phyloP scores from a whole-genome alignment of 2,797 vertebrate genomes.

The Pelochelys cantorii region DNA sequence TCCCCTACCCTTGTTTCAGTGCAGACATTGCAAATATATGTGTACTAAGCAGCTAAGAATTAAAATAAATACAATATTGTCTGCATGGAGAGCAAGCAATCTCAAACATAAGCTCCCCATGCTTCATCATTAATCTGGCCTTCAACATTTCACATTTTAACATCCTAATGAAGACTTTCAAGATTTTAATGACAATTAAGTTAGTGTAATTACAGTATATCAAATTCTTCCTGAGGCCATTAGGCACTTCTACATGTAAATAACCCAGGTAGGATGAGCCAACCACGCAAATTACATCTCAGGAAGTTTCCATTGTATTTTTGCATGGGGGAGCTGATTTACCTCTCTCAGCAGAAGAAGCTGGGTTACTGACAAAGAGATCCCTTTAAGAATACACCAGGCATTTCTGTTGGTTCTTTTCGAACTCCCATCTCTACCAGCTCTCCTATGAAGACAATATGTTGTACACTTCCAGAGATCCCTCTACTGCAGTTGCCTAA shows the following conservation, averaged over 20 bases:
- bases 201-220: constrained; percentile 51
- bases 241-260: not conserved
- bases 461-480: not conserved
- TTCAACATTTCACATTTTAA: constrained; percentile 39
- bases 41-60: constrained; percentile 45
- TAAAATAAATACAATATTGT: constrained; percentile 46
- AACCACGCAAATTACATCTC: constrained; percentile 12
- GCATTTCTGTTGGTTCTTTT: not conserved
- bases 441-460: not conserved
- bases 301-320: constrained; percentile 15
- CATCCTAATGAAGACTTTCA: constrained; percentile 63
- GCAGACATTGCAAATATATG: constrained; percentile 59
- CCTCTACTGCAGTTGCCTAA: not conserved
- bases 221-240: constrained; percentile 51
- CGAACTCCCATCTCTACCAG: not conserved
- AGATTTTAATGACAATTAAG: constrained; percentile 60
- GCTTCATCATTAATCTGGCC: constrained; percentile 48
- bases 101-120: constrained; percentile 27
- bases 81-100: constrained; percentile 34
- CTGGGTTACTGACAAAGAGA: not conserved
- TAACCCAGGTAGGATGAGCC: constrained; percentile 42
- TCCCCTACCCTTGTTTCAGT: not conserved
- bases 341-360: not conserved
- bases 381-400: not conserved
- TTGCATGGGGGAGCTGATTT: not conserved